These are phyloP conservation scores for Kryptolebias marmoratus DNA, from an alignment of 2,113 vertebrate species.

Conservation along the genomic window DNA sequence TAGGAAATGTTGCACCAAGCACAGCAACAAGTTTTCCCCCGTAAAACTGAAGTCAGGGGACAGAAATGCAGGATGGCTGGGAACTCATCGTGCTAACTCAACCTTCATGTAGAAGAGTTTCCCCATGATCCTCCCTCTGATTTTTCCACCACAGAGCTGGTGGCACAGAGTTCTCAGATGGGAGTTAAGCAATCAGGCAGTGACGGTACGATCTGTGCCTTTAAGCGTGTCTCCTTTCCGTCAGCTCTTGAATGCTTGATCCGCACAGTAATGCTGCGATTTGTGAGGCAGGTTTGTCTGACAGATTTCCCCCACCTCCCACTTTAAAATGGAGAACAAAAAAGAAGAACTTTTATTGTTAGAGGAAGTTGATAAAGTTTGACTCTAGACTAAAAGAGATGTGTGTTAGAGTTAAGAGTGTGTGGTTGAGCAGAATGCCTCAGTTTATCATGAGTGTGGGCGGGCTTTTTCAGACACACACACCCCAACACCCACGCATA, in stretches of 20 bases:
- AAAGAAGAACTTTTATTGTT: background rate
- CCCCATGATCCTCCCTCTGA: background rate
- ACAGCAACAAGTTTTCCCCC: constrained; percentile 15
- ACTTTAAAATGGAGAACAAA: background rate
- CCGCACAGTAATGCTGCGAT: background rate
- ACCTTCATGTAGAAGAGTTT: background rate
- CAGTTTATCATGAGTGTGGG: too few species aligned
- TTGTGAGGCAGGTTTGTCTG: background rate
- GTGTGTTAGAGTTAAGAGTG: background rate
- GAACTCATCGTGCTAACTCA: constrained; percentile 13
- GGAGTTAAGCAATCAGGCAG: too few species aligned
- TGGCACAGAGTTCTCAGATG: too few species aligned
- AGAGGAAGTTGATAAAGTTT: constrained; percentile 10
- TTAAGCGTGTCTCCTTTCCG: background rate
- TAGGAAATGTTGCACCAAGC: constrained; percentile 1
- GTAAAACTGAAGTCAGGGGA: background rate
- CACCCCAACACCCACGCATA: too few species aligned
- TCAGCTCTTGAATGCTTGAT: background rate
- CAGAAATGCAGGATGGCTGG: background rate
- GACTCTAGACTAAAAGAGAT: constrained; percentile 25
- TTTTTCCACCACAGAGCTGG: background rate
- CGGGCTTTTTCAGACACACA: too few species aligned
- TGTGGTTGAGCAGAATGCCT: too few species aligned
- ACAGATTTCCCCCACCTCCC: background rate
- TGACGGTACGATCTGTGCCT: background rate